Conservation (phyloP, 2,113 vertebrate genomes). For the Callocephalon fimbriatum region DNA sequence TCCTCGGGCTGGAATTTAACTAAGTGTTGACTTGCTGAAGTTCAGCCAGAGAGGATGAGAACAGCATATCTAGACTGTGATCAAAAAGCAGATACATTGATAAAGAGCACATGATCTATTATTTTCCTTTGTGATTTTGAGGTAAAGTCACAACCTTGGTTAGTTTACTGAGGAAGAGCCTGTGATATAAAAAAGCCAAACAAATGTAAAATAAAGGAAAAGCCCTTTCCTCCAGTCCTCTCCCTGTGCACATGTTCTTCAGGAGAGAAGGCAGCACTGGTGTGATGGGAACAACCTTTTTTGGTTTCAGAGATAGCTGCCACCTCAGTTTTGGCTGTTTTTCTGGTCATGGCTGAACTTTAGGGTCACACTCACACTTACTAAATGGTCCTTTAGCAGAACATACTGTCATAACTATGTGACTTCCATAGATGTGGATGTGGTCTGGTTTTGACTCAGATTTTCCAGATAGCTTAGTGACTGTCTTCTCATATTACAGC, state of each 20-base stretch:
- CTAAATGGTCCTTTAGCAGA: not conserved
- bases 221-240: not conserved
- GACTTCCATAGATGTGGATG: not conserved
- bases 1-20: not conserved
- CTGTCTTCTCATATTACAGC: not conserved
- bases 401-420: not conserved
- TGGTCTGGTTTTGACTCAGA: not conserved
- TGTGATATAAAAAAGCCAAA: not conserved
- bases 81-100: not conserved
- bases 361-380: not conserved
- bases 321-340: not conserved
- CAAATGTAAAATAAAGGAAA: not conserved
- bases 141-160: not conserved
- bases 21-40: not conserved
- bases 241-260: accelerated
- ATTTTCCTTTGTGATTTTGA: not conserved
- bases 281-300: not conserved
- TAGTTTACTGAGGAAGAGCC: not conserved
- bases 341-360: not conserved
- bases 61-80: accelerated
- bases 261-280: accelerated
- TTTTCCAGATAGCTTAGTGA: not conserved
- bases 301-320: not conserved
- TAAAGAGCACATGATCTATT: not conserved
- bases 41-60: not conserved